Evolutionary conservation across 1,140 invertebrate species (phyloP), one percentile per base, ranked within the genome.

Genomic region (Nilaparvata lugens): DNA sequence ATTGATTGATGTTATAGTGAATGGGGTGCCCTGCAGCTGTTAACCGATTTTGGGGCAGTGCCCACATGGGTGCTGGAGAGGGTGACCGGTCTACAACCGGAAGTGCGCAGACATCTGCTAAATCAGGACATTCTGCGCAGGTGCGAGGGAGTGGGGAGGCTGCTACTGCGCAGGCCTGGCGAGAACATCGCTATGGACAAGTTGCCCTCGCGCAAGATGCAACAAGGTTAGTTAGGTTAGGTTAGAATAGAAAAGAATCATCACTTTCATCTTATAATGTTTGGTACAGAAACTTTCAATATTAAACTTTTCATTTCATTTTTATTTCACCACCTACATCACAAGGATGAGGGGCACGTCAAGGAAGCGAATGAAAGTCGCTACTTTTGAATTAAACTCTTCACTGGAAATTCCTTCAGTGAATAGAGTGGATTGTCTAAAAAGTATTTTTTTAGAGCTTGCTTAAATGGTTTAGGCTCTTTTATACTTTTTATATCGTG

Each of bases 111-210:
- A 62, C 83, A 84, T 68, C 79, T 91, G 68, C 69, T 87, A 43
- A 84, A 84, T 61, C 87, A 89, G 67, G 87, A 91, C 52, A 65
- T 70, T 14, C 58, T 73, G 58, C 61, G 72, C 62, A 79, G 86
- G 64, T 91, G 88, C 69, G 88, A 91, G 74, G 88, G 88, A 0
- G 88, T 91, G 3, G 88, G 87, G 1, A 77, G 84, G 57, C 74
- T 91, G 21, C 72, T 90, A 11, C 73, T 91, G 1, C 79, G 88
- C 51, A 83, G 84, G 64, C 87, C 87, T 0, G 87, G 88, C 1
- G 87, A 90, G 68, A 73, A 80, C 5, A 83, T 87, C 43, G 81
- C 81, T 13, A 87, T 87, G 84, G 76, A 62, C 6, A 52, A 28
- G 9, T 23, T 48, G 40, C 57, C 56, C 13, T 56, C 51, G 28